Evolutionary conservation across 2,113 vertebrate species (phyloP).

Genomic region (Vidua macroura): DNA sequence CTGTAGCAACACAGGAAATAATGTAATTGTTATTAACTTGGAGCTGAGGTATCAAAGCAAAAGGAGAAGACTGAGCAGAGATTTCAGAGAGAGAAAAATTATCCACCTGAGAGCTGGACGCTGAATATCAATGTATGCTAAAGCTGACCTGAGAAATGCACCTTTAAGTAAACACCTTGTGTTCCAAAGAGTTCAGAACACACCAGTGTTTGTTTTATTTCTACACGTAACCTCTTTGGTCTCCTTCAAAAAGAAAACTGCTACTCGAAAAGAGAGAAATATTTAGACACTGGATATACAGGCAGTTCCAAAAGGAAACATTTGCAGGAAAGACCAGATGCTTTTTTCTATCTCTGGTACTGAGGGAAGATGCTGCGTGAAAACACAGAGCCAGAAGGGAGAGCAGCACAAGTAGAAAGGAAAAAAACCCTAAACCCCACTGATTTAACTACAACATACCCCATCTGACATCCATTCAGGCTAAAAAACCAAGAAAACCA

Average conservation of each 20-base stretch:
- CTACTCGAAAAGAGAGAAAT: conserved; percentile 55
- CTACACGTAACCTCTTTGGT: conserved; percentile 42
- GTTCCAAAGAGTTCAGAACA: not conserved
- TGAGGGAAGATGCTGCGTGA: not conserved
- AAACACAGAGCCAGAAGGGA: not conserved
- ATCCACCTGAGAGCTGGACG: not conserved
- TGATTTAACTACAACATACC: not conserved
- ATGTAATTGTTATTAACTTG: not conserved
- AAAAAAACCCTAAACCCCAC: not conserved
- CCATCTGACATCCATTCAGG: not conserved
- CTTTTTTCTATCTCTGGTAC: not conserved
- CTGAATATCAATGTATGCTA: not conserved
- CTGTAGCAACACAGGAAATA: not conserved
- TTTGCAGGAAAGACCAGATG: conserved; percentile 30
- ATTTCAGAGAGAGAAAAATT: not conserved
- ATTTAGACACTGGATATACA: conserved; percentile 60
- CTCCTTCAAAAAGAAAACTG: conserved; percentile 44
- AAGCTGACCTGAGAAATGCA: not conserved
- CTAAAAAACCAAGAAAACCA: not conserved
- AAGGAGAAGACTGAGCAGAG: not conserved
- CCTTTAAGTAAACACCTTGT: not conserved
- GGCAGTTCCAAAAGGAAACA: conserved; percentile 53
- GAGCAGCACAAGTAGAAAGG: not conserved
- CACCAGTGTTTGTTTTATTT: conserved; percentile 54
- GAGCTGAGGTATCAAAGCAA: not conserved